Evolutionary conservation across 2,113 vertebrate genomes (phyloP).

Genomic region (Noctilio leporinus): DNA sequence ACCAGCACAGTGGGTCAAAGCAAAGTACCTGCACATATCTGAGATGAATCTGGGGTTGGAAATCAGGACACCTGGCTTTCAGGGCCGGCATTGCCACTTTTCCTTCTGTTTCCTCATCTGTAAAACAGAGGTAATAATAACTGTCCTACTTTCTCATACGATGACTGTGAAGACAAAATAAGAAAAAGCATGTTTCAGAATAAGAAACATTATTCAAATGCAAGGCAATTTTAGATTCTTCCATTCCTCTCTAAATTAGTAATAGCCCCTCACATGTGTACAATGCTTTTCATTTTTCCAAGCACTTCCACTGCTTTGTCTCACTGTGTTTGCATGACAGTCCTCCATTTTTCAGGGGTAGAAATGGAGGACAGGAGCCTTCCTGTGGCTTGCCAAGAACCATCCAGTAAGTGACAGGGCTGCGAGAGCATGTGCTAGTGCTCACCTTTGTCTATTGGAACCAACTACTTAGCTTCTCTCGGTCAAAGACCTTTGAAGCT

Average conservation of each 20-base stretch:
- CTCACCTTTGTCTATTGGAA: not conserved
- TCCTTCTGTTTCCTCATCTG: constrained; percentile 59
- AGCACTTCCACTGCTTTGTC: no score
- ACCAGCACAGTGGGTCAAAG: no score
- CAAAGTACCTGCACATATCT: not conserved
- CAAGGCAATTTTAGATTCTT: constrained; percentile 46
- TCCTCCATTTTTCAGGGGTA: not conserved
- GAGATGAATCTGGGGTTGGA: not conserved
- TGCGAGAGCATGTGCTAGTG: not conserved
- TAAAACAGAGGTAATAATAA: constrained; percentile 63
- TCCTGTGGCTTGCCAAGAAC: not conserved
- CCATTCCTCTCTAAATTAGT: constrained; percentile 49
- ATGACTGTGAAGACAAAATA: constrained; percentile 49
- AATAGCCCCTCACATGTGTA: constrained; percentile 8
- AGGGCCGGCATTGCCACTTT: not conserved
- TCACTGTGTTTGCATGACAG: no score
- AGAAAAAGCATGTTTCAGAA: constrained; percentile 43
- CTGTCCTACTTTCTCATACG: constrained; percentile 54
- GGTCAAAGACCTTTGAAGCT: not conserved
- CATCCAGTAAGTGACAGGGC: not conserved
- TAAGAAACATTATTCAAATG: constrained; percentile 58
- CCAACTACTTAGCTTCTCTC: not conserved
- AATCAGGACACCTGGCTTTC: not conserved
- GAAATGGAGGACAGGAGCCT: not conserved
- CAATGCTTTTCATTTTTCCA: no score